Conservation (phyloP, 2,797 vertebrate species). For the Rallus crepitans region DNA sequence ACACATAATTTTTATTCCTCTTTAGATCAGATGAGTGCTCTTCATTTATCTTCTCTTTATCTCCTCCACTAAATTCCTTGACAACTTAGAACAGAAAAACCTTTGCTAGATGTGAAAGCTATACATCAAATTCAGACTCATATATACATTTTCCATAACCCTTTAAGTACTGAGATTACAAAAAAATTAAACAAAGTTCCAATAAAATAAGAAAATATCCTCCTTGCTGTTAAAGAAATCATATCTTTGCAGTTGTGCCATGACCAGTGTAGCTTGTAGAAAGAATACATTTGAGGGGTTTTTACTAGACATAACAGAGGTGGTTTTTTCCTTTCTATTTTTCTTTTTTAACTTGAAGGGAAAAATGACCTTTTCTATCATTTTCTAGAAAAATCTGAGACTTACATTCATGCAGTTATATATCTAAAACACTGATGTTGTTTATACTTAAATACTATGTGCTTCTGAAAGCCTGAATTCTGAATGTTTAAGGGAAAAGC, state of each 20-base stretch:
- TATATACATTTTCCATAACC: neutral
- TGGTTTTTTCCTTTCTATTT: neutral
- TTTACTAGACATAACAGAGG: neutral
- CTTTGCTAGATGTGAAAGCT: neutral
- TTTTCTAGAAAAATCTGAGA: neutral
- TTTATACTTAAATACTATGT: neutral
- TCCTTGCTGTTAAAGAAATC: neutral
- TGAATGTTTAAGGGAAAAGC: neutral
- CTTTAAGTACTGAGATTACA: neutral
- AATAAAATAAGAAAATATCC: neutral
- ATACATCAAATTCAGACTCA: neutral
- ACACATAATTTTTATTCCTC: neutral
- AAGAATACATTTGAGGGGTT: neutral
- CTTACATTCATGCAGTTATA: neutral
- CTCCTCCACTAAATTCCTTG: neutral
- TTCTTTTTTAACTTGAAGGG: neutral
- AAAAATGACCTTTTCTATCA: neutral
- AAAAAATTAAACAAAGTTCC: neutral
- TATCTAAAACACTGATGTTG: neutral
- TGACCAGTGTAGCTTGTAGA: neutral
- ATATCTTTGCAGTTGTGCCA: neutral
- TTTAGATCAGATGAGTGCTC: neutral
- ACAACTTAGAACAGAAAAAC: neutral
- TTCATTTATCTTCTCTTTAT: neutral
- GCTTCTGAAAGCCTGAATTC: neutral